These are phyloP conservation scores for Andrena minutula DNA, from an alignment of 2,888 invertebrate genomes.

Conservation along the genomic window DNA sequence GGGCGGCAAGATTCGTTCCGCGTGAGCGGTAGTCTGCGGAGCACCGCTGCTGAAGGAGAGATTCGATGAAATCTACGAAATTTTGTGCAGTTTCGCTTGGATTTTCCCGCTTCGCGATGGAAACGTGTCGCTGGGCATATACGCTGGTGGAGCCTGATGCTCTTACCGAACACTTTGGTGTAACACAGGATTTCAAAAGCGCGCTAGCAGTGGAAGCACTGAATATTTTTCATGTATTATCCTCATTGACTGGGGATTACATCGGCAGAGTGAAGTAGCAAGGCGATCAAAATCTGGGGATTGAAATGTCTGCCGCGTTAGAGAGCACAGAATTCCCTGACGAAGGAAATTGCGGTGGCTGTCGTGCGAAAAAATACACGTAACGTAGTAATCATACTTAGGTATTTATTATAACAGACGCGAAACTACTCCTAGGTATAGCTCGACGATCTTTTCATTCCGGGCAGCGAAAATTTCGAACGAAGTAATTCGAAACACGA, in stretches of 20 bases:
- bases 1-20: constrained; percentile 40
- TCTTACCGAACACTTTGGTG: no score
- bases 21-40: no score
- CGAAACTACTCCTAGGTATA: neutral
- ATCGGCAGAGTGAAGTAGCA: no score
- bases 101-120: neutral
- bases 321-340: neutral
- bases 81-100: constrained; percentile 12
- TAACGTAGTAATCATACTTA: neutral
- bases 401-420: neutral
- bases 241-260: no score
- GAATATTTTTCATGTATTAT: no score
- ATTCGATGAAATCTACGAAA: no score
- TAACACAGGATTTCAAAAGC: no score
- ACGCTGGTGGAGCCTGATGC: no score
- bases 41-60: no score
- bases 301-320: no score
- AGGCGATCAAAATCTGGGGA: no score
- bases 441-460: neutral
- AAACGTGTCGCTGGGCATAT: neutral
- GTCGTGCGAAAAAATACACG: neutral
- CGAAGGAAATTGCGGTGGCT: neutral
- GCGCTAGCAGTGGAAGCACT: no score
- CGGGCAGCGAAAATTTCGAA: constrained; percentile 1
- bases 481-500: constrained; percentile 1